Evolutionary conservation across 2,888 invertebrate genomes (phyloP), one percentile per base, ranked within the genome.

Genomic region (Parelbella ahira): DNA sequence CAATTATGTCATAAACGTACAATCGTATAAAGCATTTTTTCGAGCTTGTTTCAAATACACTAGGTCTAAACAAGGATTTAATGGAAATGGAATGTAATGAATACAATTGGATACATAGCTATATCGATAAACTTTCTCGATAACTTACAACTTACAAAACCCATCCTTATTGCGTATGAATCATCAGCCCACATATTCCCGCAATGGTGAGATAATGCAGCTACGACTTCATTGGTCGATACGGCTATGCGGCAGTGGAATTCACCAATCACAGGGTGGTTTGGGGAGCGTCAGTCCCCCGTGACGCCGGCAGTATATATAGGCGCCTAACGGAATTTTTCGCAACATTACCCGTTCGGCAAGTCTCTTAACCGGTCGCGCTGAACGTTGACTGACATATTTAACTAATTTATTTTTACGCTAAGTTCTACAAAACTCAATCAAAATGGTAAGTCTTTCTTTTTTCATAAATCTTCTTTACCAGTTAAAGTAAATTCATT

Each of bases 321-420:
- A 82, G 68, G 58, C 63, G 70, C 60, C 67, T 63, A 77, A 74
- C 72, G 68, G 71, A 63, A 68, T 70, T 78, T 83, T 74, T 65
- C 55, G 56, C 57, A 57, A 82, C 84, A 89, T 82, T 82, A 87
- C 88, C 89, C 89, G 91, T 91, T 92, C 89, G 90, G 90, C 87
- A 89, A 90, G 88, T 91, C 90, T 86, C 92, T 90, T 92, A 81
- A 87, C 91, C 88, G 91, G 91, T 90, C 76, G 68, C 74, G 88
- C 89, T 81, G 88, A 89, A 89, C 89, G 88, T 76, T 76, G 78
- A 86, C 82, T 81, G 82, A 82, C 49, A 53, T 56, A 57, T 60
- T 63, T 78, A 76, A 70, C 57, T 84, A 80, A 82, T 68, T 81
- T 83, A 80, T 78, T 73, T 71, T 61, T 81, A 77, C 75, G 60